Evolutionary conservation across 2,888 invertebrate genomes (phyloP).

Genomic region (Diploptera punctata): DNA sequence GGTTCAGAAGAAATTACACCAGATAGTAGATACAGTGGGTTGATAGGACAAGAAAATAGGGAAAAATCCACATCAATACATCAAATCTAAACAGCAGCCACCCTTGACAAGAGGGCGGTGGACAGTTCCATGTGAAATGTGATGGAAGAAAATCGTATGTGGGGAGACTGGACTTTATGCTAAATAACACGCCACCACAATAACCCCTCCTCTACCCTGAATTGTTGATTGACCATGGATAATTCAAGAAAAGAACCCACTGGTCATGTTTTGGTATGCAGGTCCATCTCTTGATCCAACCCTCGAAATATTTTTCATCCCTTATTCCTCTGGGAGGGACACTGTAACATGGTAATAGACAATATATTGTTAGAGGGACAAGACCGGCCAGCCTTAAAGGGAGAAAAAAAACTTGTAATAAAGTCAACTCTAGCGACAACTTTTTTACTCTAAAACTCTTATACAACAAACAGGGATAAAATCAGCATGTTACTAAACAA

Average conservation of each 20-base stretch:
- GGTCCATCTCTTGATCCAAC: constrained; percentile 15
- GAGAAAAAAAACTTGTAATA: too few species aligned
- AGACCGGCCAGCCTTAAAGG: too few species aligned
- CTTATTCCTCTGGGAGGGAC: neutral
- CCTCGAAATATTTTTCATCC: neutral
- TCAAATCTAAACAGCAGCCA: constrained; percentile 40
- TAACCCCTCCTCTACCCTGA: neutral
- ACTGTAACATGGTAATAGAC: neutral
- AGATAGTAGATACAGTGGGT: neutral
- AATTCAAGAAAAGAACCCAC: constrained; percentile 31
- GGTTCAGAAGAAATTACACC: too few species aligned
- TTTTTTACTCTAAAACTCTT: too few species aligned
- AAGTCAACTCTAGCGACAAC: too few species aligned
- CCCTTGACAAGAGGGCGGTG: constrained; percentile 39
- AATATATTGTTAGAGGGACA: neutral
- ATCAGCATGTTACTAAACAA: too few species aligned
- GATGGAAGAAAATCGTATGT: constrained; percentile 2
- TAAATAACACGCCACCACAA: constrained; percentile 41
- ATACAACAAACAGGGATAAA: too few species aligned
- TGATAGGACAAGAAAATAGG: constrained; percentile 22
- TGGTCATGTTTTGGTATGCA: constrained; percentile 37
- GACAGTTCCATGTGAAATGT: constrained; percentile 18
- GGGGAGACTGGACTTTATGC: constrained; percentile 37
- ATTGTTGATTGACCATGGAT: constrained; percentile 32
- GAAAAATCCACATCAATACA: constrained; percentile 29